Base-by-base conservation (phyloP, 2,797 vertebrate genomes). In the Pagetopsis macropterus region DNA sequence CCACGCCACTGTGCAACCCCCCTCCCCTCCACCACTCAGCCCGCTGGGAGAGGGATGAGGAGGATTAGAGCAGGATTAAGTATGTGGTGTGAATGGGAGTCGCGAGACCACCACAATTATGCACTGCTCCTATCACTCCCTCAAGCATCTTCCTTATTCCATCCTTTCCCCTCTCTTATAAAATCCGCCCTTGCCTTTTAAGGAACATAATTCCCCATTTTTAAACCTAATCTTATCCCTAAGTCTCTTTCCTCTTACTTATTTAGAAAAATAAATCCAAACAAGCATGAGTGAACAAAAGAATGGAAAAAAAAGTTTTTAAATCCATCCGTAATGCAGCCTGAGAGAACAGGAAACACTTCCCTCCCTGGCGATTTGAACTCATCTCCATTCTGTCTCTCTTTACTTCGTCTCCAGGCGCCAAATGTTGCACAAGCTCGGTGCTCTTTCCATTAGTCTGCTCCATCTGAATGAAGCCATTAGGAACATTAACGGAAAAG, bases 41-140 rank as follows among this genome's bases (percentile, higher is more conserved):
- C 79, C 49, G 1, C 68, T 61, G 76, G 78, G 84, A 84, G 68
- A 75, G 61, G 54, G 72, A 88, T 81, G 76, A 76, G 65, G 81
- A 58, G 87, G 84, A 87, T 88, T 85, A 84, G 78, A 65, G 81
- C 37, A 49, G 81, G 86, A 91, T 89, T 87, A 86, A 90, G 72
- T 88, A 75, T 79, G 72, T 74, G 78, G 72, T 83, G 88, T 89
- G 87, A 90, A 87, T 66, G 59, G 62, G 85, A 82, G 73, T 88
- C 81, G 78, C 57, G 40, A 85, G 87, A 87, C 85, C 51, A 4
- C 83, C 68, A 70, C 85, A 88, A 83, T 92, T 84, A 79, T 76
- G 70, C 65, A 37, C 69, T 75, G 69, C 65, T 60, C 64, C 76
- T 50, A 37, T 59, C 73, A 65, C 67, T 45, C 46, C 60, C 60